Percentiles rank a stretch among this genome's conserved stretches.
phyloP scores from a whole-genome alignment of 2,888 invertebrate species.

The Diadromus collaris region DNA sequence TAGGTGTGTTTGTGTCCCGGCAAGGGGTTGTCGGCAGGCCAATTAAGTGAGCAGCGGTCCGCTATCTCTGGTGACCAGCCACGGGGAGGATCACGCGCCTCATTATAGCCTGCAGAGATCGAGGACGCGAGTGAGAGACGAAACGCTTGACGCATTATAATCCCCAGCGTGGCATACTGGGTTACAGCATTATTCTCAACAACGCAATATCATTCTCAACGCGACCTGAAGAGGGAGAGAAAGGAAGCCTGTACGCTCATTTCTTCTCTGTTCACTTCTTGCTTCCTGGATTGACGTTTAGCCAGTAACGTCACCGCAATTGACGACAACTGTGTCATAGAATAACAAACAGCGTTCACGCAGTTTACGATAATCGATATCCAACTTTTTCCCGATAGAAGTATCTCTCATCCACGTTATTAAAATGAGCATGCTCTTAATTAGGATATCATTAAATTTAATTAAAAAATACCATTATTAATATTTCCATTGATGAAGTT shows the following conservation, averaged over 20 bases:
- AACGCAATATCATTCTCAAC: constrained; percentile 39
- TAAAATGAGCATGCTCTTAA: neutral
- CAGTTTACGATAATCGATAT: neutral
- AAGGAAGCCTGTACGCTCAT: constrained; percentile 17
- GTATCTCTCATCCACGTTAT: neutral
- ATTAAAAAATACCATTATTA: neutral
- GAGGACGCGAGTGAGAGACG: constrained; percentile 36
- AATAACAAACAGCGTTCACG: neutral
- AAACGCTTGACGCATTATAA: constrained; percentile 68
- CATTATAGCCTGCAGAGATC: constrained; percentile 72
- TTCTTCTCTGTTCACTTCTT: constrained; percentile 59
- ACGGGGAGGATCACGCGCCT: constrained; percentile 73
- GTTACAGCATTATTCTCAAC: constrained; percentile 74
- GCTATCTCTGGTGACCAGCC: constrained; percentile 76
- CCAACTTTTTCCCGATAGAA: neutral
- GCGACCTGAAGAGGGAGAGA: neutral
- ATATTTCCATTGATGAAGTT: neutral
- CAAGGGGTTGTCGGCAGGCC: constrained; percentile 69
- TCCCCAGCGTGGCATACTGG: constrained; percentile 64
- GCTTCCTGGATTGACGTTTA: constrained; percentile 18
- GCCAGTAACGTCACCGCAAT: constrained; percentile 25
- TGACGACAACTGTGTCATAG: constrained; percentile 24
- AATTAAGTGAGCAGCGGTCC: constrained; percentile 74
- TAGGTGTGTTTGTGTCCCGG: constrained; percentile 56
- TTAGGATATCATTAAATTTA: neutral